Evolutionary conservation across 2,113 vertebrate genomes (phyloP), one percentile per base, ranked within the genome.

Genomic region (Dasyurus viverrinus): DNA sequence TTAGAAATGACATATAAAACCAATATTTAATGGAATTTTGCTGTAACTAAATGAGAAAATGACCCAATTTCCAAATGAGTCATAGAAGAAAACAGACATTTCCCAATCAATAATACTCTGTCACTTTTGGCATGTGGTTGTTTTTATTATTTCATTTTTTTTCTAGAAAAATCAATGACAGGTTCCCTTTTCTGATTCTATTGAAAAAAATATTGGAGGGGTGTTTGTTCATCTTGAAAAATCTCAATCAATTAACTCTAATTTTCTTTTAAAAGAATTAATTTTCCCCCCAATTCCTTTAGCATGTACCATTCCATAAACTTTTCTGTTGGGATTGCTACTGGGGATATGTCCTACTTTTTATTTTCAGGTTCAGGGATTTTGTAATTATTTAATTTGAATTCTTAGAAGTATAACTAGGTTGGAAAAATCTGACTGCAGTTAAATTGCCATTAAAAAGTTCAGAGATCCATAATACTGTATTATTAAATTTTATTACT

Each of bases 281-380:
- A 68, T 68, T 89, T 95, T 76, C 24, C 94, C 47, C 89, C n/a
- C 11, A 89, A 93, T 89, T 60, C 55, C 91, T 96, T 95, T 92
- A 55, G 60, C 36, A n/a, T 68, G 30, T 14, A 36, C 11, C 60
- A 30, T 94, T 47, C 90, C 27, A 84, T 48, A 27, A 89, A 96
- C 94, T 96, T 96, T 48, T 95, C 2, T n/a, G 25, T 60, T 50
- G 90, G 24, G 60, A 89, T 90, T 91, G 23, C 91, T 25, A 92
- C 89, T 92, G 42, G 22, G 46, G 93, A 91, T 93, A 89, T 96
- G 53, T 95, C 55, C 42, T 22, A 94, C 16, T 93, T 96, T 94
- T 95, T 92, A 95, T 94, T 96, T 97, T 96, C 91, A 52, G 30
- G 36, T 89, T 93, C 76, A 10, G 25, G 3, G 48, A 90, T 42